Base-by-base conservation (phyloP, 2,113 vertebrate species). In the Hippocampus abdominalis region DNA sequence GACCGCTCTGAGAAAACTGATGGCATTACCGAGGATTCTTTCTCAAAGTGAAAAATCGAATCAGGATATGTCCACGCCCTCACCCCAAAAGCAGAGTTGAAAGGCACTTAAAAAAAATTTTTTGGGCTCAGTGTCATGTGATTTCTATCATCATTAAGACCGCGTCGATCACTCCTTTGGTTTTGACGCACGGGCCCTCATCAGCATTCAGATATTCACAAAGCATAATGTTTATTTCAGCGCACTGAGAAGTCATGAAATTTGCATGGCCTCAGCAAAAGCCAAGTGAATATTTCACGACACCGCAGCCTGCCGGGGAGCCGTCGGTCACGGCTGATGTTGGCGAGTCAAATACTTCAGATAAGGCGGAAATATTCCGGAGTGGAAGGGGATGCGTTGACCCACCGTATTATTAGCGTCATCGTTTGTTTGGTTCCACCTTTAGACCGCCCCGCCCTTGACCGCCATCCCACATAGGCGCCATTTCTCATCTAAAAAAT, bases 1-100 rank as follows among this genome's bases (percentile, higher is more conserved):
- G 81, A 67, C 76, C 86, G 82, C 80, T 79, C 79, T 75, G 60
- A 84, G 69, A 78, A 87, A 82, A 86, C 77, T 72, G 75, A 85
- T 82, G 76, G 81, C 75, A 81, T 80, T 81, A 87, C 60, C 63
- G 77, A 81, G 75, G 73, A 87, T 77, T 73, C 76, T 71, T 83
- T 77, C 81, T 70, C 69, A 79, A 86, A 81, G 87, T 84, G 76
- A 77, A 80, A 88, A 88, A 89, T 88, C 86, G 85, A 88, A 87
- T 89, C 80, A 81, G 65, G 66, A 74, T 44, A 46, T 82, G 76
- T 76, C 76, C 76, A 74, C 78, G 79, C 75, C 42, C 16, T 21
- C n/a, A 5, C 46, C 13, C 64, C 15, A 8, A 53, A n/a, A 53
- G 51, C 5, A 10, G 12, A 25, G 23, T 40, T 64, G 13, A 64